These are phyloP conservation scores for Acinonyx jubatus DNA, from an alignment of 2,113 vertebrate genomes.

Conservation along the genomic window DNA sequence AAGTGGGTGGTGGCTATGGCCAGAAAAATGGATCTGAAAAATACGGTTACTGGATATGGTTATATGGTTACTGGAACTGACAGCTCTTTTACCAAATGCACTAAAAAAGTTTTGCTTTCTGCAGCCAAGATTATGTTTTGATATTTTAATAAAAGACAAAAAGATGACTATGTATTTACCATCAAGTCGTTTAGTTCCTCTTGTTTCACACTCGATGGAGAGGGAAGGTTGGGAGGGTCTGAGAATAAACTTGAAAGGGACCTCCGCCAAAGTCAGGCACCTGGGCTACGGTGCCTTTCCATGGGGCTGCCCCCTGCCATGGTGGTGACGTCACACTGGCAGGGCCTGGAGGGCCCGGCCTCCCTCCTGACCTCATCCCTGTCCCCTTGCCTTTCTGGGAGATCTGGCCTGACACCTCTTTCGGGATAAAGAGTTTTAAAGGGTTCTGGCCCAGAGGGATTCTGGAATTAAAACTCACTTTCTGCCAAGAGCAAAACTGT, in stretches of 20 bases:
- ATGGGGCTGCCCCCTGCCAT: not conserved
- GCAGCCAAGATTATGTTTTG: conserved; percentile 82
- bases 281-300: not conserved
- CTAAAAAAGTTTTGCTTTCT: conserved; percentile 82
- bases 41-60: conserved; percentile 64
- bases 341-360: not conserved
- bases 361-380: not conserved
- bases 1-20: not conserved
- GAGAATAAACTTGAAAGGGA: not conserved
- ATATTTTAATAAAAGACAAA: conserved; percentile 85
- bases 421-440: not conserved
- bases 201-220: not conserved
- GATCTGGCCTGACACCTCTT: not conserved
- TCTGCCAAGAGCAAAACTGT: not conserved
- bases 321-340: not conserved
- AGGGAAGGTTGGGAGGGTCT: not conserved
- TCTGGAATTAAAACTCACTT: not conserved
- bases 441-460: not conserved
- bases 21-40: conserved; percentile 23
- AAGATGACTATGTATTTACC: not conserved
- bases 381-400: not conserved
- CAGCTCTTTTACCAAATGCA: conserved; percentile 65
- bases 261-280: not conserved
- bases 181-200: not conserved
- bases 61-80: conserved; percentile 65